Base-by-base conservation (phyloP, 37 sponge, comb jelly and placozoan species). In the Theonella swinhoei region DNA sequence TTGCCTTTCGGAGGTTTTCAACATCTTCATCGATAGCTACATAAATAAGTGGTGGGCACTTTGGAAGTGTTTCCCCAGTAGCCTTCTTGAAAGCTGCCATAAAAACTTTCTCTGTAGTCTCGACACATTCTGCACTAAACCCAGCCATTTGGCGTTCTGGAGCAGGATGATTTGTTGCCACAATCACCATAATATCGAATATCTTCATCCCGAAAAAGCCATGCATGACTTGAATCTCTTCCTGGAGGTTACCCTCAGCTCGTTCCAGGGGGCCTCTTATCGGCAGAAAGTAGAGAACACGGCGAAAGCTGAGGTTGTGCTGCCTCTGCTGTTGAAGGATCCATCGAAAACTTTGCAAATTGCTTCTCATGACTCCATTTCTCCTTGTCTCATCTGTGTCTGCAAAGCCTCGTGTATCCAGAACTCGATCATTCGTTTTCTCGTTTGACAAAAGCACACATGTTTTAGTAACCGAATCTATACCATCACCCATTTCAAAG, bases 201-300 rank as follows among this genome's bases (percentile, higher is more conserved):
- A 83, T 66, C 17, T 38, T 7, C 1, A 7, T 19, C 2, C 84
- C 84, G 62, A 83, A 83, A 33, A 38, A 66, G 67, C 60, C 9
- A 0, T 62, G 4, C 75, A 83, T 41, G 36, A 54, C 38, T 33
- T 66, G 34, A 32, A 83, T 36, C 61, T 83, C 72, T 22, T 43
- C 37, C n/a, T 39, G 67, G 25, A 74, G 33, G 1, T 36, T 23
- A 14, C 29, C 47, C 35, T 75, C 64, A 1, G 59, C 76, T 66
- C 68, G 28, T 34, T 69, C 76, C 34, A 64, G 23, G 1, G 67
- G 61, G 2, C 80, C 80, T 23, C 80, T 22, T 0, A 22, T 33
- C 2, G 75, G 84, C 14, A 83, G 84, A 28, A 83, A 83, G 58
- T 70, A 83, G 72, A 83, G 39, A 41, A 75, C 40, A n/a, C 67